Conservation (phyloP, 2,113 vertebrate genomes). For the Clarias gariepinus region DNA sequence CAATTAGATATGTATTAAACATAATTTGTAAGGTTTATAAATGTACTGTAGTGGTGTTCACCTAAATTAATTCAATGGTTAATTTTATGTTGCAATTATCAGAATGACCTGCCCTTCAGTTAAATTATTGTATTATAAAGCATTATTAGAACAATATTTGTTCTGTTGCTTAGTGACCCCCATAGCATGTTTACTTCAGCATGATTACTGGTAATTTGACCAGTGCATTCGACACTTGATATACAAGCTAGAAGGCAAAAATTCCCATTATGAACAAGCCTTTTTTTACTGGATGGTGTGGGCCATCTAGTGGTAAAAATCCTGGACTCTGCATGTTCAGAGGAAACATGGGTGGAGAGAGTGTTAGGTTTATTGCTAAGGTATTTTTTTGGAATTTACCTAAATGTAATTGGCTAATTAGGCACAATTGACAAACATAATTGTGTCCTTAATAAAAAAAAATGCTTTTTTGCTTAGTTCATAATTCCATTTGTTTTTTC, state of each 20-base stretch:
- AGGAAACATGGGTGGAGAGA: no score
- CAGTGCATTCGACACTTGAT: conserved; percentile 8
- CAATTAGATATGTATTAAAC: background rate
- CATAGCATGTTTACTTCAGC: background rate
- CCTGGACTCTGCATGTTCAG: background rate
- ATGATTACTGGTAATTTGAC: conserved; percentile 13
- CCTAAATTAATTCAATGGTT: background rate
- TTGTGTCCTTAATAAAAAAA: background rate
- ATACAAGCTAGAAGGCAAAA: background rate
- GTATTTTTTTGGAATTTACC: background rate
- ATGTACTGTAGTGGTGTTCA: background rate
- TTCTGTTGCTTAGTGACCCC: background rate
- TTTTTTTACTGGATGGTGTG: background rate
- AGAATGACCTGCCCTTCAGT: background rate
- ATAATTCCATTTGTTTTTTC: no score
- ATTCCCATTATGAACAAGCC: background rate
- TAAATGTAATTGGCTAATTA: background rate
- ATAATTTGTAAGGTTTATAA: background rate
- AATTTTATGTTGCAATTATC: background rate
- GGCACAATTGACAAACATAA: background rate
- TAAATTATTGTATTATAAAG: background rate
- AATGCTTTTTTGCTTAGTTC: no score
- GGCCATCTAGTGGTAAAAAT: conserved; percentile 40
- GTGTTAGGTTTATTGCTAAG: background rate
- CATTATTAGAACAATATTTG: background rate